Base-by-base conservation (phyloP, 2,888 invertebrate species). In the Platycheirus rosarum region DNA sequence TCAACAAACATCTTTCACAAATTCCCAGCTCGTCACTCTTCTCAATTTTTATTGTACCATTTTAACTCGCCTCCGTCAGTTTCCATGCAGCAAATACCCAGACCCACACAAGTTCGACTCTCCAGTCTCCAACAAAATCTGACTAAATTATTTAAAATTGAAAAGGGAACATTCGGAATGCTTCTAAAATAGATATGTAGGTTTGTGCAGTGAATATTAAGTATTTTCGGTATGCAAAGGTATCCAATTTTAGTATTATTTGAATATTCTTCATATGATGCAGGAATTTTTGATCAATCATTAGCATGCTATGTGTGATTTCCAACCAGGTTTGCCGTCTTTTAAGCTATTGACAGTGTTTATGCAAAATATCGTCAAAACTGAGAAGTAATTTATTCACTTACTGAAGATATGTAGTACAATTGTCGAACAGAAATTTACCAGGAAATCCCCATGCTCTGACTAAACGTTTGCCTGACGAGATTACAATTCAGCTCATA, bases 141-240 rank as follows among this genome's bases (percentile, higher is more conserved):
- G 69, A 70, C 70, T 80, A 80, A 75, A 69, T 74, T 68, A 74
- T 62, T 44, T 42, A 48, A 66, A 60, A 71, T 44, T 53, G 32
- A 3, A 68, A 71, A 66, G 65, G 13, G 7, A 20, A 40, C 23
- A 14, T 44, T 32, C 40, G n/a, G 18, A 65, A 18, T 35, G 6
- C 53, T 53, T 5, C 7, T 32, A n/a, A n/a, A n/a, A n/a, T n/a
- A n/a, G n/a, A n/a, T n/a, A n/a, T n/a, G n/a, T 26, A 26, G 26
- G 6, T 26, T 26, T 26, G 6, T 55, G 13, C 9, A 20, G 16
- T 23, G 55, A 11, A 18, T 1, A 20, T n/a, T 2, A 42, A 16
- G 16, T n/a, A n/a, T n/a, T n/a, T n/a, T n/a, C n/a, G 18, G n/a
- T 26, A 8, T 35, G 8, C 7, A 35, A 11, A 29, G 49, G 9